Evolutionary conservation across 2,113 vertebrate genomes (phyloP).

Genomic region (Malurus alboscapulatus): DNA sequence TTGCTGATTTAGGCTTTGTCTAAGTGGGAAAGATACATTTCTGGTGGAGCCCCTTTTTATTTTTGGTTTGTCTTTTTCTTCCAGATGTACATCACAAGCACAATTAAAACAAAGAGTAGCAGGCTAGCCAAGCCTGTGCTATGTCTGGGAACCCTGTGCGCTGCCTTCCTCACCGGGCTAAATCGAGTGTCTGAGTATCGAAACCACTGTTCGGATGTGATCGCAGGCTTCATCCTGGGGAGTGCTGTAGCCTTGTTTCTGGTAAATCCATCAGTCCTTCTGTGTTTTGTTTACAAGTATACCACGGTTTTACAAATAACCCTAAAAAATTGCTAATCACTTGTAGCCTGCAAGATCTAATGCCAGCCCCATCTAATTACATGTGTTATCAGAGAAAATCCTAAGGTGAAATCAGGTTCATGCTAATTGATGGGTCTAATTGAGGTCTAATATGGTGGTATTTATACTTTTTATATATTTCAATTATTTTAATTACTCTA

Average conservation of each 20-base stretch:
- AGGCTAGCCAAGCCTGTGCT: constrained; percentile 94
- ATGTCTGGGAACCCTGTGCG: constrained; percentile 91
- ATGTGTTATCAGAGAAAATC: neutral
- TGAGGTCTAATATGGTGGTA: neutral
- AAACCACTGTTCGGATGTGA: constrained; percentile 95
- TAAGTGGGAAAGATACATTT: neutral
- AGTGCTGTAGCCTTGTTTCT: constrained; percentile 91
- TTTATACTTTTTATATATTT: neutral
- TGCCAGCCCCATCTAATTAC: neutral
- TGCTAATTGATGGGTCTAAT: neutral
- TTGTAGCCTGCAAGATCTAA: neutral
- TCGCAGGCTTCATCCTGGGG: constrained; percentile 93
- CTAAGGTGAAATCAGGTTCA: neutral
- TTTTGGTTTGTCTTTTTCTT: constrained; percentile 1
- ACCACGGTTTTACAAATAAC: neutral
- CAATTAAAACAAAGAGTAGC: constrained; percentile 96
- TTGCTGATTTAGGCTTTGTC: neutral
- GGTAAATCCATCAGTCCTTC: constrained; percentile 71
- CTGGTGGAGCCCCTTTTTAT: neutral
- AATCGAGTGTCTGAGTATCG: constrained; percentile 96
- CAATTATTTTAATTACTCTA: neutral
- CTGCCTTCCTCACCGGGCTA: constrained; percentile 92
- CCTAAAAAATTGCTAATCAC: neutral
- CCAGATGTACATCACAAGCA: constrained; percentile 99
- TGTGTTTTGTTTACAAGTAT: neutral